phyloP scores from a whole-genome alignment of 1,140 invertebrate species.

The Delia radicum region DNA sequence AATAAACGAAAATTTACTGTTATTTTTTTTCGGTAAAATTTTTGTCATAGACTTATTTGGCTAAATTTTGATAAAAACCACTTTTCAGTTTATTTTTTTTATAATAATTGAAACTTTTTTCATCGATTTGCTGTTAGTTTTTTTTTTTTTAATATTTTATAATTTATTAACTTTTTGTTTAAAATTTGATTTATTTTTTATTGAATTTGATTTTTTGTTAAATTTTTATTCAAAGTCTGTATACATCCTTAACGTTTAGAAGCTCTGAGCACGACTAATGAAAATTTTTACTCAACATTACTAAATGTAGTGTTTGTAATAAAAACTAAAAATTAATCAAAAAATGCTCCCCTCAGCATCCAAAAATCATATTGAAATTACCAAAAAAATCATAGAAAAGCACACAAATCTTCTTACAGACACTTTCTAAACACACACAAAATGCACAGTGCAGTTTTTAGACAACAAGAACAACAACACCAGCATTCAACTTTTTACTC shows the following conservation, averaged over 20 bases:
- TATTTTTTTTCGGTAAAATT: neutral
- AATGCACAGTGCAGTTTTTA: neutral
- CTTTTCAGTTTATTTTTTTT: neutral
- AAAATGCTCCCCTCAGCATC: neutral
- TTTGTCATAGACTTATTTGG: no score
- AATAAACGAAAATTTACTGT: neutral
- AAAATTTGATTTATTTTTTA: neutral
- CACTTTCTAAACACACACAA: neutral
- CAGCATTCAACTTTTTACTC: neutral
- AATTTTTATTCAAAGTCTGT: constrained; percentile 7
- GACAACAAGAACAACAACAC: neutral
- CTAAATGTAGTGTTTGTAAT: constrained; percentile 43
- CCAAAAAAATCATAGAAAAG: neutral
- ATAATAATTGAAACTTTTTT: neutral
- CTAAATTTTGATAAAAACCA: neutral
- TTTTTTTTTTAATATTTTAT: neutral
- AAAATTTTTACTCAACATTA: constrained; percentile 38
- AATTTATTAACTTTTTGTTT: neutral
- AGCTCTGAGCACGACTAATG: constrained; percentile 52
- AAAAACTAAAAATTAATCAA: constrained; percentile 24
- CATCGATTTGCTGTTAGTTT: neutral
- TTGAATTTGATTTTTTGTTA: neutral
- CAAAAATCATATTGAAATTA: neutral
- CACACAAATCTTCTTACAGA: neutral
- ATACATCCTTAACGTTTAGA: constrained; percentile 34